Conservation (phyloP, 2,113 vertebrate genomes). For the Rhineura floridana region DNA sequence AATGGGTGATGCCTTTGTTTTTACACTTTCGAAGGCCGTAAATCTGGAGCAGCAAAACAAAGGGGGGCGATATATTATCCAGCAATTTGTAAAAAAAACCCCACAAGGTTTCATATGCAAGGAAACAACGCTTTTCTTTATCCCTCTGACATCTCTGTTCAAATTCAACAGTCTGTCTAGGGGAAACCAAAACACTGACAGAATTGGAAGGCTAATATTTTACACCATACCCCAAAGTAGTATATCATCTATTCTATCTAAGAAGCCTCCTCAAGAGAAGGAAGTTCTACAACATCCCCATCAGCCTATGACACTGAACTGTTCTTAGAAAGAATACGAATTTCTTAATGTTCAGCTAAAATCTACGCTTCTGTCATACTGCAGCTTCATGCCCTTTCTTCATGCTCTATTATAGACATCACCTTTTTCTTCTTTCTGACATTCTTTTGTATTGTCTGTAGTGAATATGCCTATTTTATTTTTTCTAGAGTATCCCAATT, state of each 20-base stretch:
- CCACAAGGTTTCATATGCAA: neutral
- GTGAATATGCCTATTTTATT: neutral
- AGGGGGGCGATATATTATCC: constrained; percentile 40
- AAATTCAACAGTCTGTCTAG: neutral
- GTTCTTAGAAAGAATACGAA: neutral
- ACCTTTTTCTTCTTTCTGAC: too few species aligned
- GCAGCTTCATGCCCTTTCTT: neutral
- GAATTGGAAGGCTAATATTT: neutral
- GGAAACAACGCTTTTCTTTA: neutral
- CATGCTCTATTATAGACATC: neutral
- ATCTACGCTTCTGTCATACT: neutral
- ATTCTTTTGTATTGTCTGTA: neutral
- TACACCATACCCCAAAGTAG: neutral
- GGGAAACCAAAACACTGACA: neutral
- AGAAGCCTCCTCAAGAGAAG: neutral
- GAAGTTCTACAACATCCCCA: neutral
- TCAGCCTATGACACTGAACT: neutral
- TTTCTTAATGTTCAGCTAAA: neutral
- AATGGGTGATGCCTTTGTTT: neutral
- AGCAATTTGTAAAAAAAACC: neutral
- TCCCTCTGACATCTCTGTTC: neutral
- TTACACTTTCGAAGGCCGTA: constrained; percentile 15
- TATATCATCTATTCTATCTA: neutral
- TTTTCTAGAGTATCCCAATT: too few species aligned
- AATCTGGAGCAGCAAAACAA: constrained; percentile 35